Conservation (phyloP, 64 coral and sea anemone genomes). For the Dendronephthya gigantea region DNA sequence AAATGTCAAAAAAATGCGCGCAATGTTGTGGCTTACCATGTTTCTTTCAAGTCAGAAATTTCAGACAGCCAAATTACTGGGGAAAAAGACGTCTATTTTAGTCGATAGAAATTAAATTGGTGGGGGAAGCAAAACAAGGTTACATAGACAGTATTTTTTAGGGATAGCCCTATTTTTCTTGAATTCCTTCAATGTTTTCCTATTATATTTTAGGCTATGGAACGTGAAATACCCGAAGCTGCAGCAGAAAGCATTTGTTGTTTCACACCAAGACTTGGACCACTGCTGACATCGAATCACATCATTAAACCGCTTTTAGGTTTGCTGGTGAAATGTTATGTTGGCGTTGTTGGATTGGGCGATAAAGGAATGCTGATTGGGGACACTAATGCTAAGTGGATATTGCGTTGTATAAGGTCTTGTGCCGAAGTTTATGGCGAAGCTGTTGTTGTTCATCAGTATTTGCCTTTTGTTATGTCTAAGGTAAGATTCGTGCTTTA, state of each 20-base stretch:
- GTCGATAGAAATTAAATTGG: too few relatives aligned
- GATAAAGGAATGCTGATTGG: constrained; percentile 37
- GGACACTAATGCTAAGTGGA: constrained; percentile 75
- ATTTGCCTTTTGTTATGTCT: constrained; percentile 57
- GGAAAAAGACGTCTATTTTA: too few relatives aligned
- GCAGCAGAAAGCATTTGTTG: constrained; percentile 74
- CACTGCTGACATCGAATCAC: constrained; percentile 56
- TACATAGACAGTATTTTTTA: too few relatives aligned
- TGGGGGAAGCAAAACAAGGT: too few relatives aligned
- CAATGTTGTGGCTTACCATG: too few relatives aligned
- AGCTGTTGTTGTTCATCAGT: constrained; percentile 76
- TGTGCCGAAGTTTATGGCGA: constrained; percentile 69
- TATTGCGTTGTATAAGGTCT: constrained; percentile 55
- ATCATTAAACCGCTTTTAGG: constrained; percentile 48
- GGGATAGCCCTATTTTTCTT: too few relatives aligned
- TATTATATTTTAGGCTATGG: not conserved
- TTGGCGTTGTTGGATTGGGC: constrained; percentile 43
- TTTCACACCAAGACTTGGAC: constrained; percentile 62
- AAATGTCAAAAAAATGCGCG: too few relatives aligned
- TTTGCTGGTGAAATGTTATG: constrained; percentile 73
- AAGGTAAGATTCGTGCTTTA: constrained; percentile 68
- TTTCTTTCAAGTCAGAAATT: too few relatives aligned
- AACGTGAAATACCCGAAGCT: constrained; percentile 42
- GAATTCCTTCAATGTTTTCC: too few relatives aligned
- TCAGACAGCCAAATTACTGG: too few relatives aligned